Evolutionary conservation across 2,113 vertebrate genomes (phyloP), one percentile per base, ranked within the genome.

Genomic region (Synodontis membranacea): DNA sequence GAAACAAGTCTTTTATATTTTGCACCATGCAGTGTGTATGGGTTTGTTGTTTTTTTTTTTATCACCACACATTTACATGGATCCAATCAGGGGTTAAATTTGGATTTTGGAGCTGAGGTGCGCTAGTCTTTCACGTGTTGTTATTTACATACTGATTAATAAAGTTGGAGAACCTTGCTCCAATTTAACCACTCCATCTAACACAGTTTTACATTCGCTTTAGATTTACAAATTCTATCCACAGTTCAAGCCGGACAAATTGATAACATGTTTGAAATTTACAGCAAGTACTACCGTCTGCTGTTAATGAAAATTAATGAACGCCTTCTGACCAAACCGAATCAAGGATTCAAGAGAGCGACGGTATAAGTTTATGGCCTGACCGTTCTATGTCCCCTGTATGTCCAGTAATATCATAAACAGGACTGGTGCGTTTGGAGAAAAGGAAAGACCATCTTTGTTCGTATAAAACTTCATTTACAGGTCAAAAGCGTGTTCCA

Each of bases 1-100:
- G 31, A 87, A 80, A n/a, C 60, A 89, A 84, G 81, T 84, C 39
- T 0, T 64, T 52, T 76, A 66, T 64, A 44, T 68, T 80, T 80
- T 80, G 37, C 82, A 56, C 44, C 62, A 74, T 66, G 70, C 39
- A 34, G 68, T 54, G 66, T 54, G 66, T 80, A 37, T 80, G 80
- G 14, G 46, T 72, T 83, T n/a, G n/a, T n/a, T n/a, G n/a, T n/a
- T n/a, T n/a, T n/a, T n/a, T n/a, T n/a, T n/a, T 83, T 82, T 78
- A 79, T 80, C 74, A 86, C 62, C 15, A 31, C 23, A 28, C 42
- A 80, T 21, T 79, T 85, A 64, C 50, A 76, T 23, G 82, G n/a
- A 44, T n/a, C 42, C 46, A 37, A 68, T 80, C 34, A 5, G 34
- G 10, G 50, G 34, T 80, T 25, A 54, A 80, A 80, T 42, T 58